Evolutionary conservation across 2,113 vertebrate species (phyloP).

Genomic region (Takifugu bimaculatus): DNA sequence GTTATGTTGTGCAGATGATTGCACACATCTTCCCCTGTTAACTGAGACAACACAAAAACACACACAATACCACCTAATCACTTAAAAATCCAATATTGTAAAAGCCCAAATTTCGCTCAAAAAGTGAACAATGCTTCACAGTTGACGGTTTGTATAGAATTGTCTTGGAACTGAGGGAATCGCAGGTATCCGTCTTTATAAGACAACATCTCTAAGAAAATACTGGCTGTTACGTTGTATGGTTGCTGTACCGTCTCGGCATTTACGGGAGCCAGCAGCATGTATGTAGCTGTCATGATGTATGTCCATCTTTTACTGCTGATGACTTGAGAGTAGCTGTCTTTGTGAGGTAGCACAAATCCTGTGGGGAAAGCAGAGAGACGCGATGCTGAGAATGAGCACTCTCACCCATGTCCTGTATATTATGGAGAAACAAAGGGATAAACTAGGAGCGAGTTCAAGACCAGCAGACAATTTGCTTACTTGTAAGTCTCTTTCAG

Average conservation of each 20-base stretch:
- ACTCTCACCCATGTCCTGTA: constrained; percentile 39
- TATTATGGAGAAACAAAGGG: constrained; percentile 14
- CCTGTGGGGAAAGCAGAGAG: constrained; percentile 55
- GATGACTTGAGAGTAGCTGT: constrained; percentile 69
- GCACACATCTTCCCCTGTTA: constrained; percentile 97
- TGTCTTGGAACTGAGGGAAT: too few relatives aligned
- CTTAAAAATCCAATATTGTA: constrained; percentile 25
- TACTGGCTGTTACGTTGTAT: too few relatives aligned
- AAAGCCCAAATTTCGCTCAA: constrained; percentile 13
- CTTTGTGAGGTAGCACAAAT: constrained; percentile 68
- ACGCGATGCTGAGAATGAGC: constrained; percentile 58
- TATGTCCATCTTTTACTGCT: constrained; percentile 57
- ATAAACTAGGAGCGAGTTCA: neutral
- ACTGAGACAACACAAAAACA: constrained; percentile 76
- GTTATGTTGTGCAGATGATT: constrained; percentile 99
- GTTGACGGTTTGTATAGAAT: too few relatives aligned
- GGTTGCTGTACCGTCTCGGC: too few relatives aligned
- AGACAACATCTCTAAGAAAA: too few relatives aligned
- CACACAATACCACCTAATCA: constrained; percentile 43
- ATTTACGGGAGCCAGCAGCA: neutral
- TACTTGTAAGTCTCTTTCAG: too few relatives aligned
- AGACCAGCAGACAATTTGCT: neutral
- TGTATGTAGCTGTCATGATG: constrained; percentile 58
- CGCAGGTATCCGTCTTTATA: too few relatives aligned
- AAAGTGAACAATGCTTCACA: constrained; percentile 7